Evolutionary conservation across 2,113 vertebrate species (phyloP), one percentile per base, ranked within the genome.

Genomic region (Arvicanthis niloticus): DNA sequence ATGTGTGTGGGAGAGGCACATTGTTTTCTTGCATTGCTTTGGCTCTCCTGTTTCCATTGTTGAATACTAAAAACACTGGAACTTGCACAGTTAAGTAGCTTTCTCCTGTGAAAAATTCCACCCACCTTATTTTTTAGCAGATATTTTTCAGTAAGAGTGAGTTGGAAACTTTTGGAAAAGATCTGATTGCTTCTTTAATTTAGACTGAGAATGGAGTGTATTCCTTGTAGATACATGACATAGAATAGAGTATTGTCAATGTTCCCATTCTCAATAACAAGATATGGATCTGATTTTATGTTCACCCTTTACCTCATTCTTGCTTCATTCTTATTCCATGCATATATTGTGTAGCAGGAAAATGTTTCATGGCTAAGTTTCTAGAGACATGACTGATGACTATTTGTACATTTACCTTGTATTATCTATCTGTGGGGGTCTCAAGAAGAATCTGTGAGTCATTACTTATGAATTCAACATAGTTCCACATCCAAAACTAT

Each of bases 401-500:
- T 26, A 34, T 13, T 5, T 2, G 11, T 58, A 11, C 3, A 31
- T 22, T 60, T 15, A 37, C 2, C 7, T 84, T 24, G 60, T 24
- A 45, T 3, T 1, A 29, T 80, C 5, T 26, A 10, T 65, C 11
- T 12, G 19, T 2, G 3, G 65, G 16, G 10, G 2, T n/a, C n/a
- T n/a, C 70, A 37, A 65, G 37, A 1, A 45, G 62, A 85, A 6
- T 12, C 0, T 31, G 58, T 6, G 10, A 85, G 5, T 51, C 16
- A 2, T 10, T 16, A 1, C 1, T 75, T 29, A 37, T 26, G 53
- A 31, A 7, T 12, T 7, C 7, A 7, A 15, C 3, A n/a, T 26
- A 11, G 10, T 73, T 73, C 13, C 0, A 26, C 5, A n/a, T 4
- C 0, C 1, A 40, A 15, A 24, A 26, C 1, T 1, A 68, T 1